phyloP scores from a whole-genome alignment of 1,140 invertebrate species.

The Drosophila erecta region DNA sequence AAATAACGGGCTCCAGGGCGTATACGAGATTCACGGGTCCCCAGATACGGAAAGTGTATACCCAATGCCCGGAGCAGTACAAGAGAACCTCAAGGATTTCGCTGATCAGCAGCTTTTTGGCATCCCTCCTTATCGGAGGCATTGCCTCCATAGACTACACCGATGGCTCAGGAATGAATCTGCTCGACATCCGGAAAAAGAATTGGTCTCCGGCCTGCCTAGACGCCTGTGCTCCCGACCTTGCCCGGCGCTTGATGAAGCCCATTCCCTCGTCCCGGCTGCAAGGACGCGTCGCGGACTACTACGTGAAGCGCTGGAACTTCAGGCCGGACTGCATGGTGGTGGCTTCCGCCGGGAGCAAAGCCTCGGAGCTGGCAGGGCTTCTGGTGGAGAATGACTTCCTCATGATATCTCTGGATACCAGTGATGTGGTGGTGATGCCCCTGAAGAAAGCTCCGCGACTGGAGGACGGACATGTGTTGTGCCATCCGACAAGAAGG shows the following conservation, averaged over 20 bases:
- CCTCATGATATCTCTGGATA: constrained; percentile 94
- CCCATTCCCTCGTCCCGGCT: constrained; percentile 89
- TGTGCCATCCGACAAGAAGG: constrained; percentile 92
- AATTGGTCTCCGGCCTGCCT: constrained; percentile 92
- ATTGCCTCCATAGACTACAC: constrained; percentile 95
- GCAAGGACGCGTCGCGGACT: constrained; percentile 90
- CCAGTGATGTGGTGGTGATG: constrained; percentile 94
- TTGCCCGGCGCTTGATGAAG: constrained; percentile 89
- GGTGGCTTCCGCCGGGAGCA: constrained; percentile 95
- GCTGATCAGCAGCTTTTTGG: constrained; percentile 95
- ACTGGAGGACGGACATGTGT: constrained; percentile 91
- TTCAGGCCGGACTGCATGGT: constrained; percentile 92
- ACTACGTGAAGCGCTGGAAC: constrained; percentile 93
- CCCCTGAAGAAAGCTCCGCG: constrained; percentile 88
- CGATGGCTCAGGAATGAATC: constrained; percentile 98
- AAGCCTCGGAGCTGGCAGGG: constrained; percentile 92
- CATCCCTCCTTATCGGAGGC: constrained; percentile 93
- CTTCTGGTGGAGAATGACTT: constrained; percentile 91
- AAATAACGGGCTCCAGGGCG: constrained; percentile 94
- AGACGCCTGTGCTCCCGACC: constrained; percentile 89
- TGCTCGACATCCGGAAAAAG: constrained; percentile 93
- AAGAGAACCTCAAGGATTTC: constrained; percentile 94
- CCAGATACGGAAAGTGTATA: constrained; percentile 95
- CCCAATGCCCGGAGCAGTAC: constrained; percentile 90
- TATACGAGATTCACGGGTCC: constrained; percentile 96